Conservation (phyloP, 2,113 vertebrate species). For the Silurus glanis region DNA sequence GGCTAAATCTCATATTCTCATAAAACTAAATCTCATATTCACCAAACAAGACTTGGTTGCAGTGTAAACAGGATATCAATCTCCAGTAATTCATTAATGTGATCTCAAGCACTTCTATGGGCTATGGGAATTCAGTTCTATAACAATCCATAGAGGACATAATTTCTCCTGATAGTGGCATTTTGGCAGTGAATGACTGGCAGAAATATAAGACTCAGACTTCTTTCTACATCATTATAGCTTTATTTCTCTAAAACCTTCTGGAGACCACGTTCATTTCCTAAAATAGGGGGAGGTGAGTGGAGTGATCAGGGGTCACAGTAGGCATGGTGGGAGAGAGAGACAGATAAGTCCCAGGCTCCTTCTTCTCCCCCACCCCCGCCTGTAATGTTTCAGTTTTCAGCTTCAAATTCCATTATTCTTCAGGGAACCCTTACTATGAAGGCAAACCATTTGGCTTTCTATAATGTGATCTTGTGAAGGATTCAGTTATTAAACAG, state of each 20-base stretch:
- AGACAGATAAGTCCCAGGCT: neutral
- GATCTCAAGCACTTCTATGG: neutral
- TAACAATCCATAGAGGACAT: neutral
- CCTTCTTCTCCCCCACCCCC: neutral
- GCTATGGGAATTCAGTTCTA: neutral
- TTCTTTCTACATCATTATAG: slow-evolving; percentile 31
- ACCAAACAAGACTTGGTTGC: neutral
- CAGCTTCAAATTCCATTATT: slow-evolving; percentile 34
- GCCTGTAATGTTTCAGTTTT: slow-evolving; percentile 13
- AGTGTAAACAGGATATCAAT: slow-evolving; percentile 17
- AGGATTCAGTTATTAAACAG: neutral
- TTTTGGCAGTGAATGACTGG: slow-evolving; percentile 28
- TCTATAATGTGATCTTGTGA: neutral
- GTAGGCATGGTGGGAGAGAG: slow-evolving; percentile 4
- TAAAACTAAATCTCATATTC: slow-evolving; percentile 10
- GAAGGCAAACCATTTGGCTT: neutral
- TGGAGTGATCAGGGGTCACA: slow-evolving; percentile 29
- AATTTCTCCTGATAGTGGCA: slow-evolving; percentile 33
- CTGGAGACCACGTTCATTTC: slow-evolving; percentile 13
- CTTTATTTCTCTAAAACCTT: neutral
- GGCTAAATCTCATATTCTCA: slow-evolving; percentile 9
- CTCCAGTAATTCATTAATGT: neutral
- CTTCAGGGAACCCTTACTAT: slow-evolving; percentile 30
- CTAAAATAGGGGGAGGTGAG: slow-evolving; percentile 25
- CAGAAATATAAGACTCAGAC: slow-evolving; percentile 29